Percentiles rank a stretch among this genome's conserved stretches.
Conservation (phyloP, 2,888 invertebrate species). For the Andrena camellia region DNA sequence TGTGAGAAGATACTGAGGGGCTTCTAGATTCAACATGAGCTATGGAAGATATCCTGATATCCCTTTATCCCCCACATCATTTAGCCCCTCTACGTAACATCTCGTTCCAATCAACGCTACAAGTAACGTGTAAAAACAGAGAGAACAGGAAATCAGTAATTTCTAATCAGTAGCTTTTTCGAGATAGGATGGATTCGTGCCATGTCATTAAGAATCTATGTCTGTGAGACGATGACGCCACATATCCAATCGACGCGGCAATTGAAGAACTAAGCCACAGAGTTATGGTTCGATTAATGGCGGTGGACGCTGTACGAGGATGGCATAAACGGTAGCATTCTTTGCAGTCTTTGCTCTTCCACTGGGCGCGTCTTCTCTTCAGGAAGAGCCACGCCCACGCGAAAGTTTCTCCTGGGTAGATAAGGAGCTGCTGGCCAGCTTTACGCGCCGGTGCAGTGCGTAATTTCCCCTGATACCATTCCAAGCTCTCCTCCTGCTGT, state of each 20-base stretch:
- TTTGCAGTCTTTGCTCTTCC: slow-evolving; percentile 28
- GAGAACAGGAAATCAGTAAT: background rate
- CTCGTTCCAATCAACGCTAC: no score
- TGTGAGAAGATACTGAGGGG: no score
- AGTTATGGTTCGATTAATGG: slow-evolving; percentile 19
- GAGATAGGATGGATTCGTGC: background rate
- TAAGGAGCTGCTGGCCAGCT: slow-evolving; percentile 43
- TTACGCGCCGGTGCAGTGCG: slow-evolving; percentile 60
- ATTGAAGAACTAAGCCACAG: background rate
- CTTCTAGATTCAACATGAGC: no score
- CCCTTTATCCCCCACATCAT: no score
- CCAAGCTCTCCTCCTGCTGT: slow-evolving; percentile 25
- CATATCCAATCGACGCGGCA: slow-evolving; percentile 16
- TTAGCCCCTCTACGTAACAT: no score
- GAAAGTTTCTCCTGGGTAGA: slow-evolving; percentile 38
- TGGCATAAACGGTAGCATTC: slow-evolving; percentile 36
- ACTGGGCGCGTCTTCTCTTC: slow-evolving; percentile 11
- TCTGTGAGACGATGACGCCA: background rate
- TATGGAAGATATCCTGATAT: no score
- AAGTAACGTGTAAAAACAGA: background rate
- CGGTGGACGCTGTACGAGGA: slow-evolving; percentile 1
- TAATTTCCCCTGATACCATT: slow-evolving; percentile 61
- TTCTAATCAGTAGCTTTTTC: background rate
- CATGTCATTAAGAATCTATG: no score
- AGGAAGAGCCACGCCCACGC: slow-evolving; percentile 44